Evolutionary conservation across 2,113 vertebrate genomes (phyloP).

Genomic region (Oenanthe oenanthe): DNA sequence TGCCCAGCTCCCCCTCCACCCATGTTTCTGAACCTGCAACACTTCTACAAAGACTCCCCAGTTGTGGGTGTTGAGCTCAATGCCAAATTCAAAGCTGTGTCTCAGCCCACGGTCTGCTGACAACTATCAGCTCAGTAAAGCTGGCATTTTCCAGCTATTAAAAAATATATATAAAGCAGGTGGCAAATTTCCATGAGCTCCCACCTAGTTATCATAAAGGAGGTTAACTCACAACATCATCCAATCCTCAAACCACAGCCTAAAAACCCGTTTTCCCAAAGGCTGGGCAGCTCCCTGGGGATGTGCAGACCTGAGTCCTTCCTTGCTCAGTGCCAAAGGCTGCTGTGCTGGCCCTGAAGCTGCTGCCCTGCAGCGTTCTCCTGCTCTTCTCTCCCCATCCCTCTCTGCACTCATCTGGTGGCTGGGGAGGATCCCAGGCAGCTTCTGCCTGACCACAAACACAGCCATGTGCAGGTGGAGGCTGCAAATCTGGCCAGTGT

Average conservation of each 20-base stretch:
- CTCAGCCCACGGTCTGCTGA: not conserved
- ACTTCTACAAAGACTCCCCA: not conserved
- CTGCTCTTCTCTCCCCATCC: not conserved
- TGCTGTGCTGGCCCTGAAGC: fast-evolving
- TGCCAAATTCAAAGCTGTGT: not conserved
- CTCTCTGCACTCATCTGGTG: fast-evolving
- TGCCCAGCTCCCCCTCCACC: not conserved
- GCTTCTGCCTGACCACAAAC: not conserved
- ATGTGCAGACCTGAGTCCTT: not conserved
- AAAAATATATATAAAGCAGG: not conserved
- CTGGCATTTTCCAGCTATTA: not conserved
- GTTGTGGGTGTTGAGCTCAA: not conserved
- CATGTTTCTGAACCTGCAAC: not conserved
- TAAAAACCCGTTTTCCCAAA: not conserved
- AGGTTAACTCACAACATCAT: not conserved
- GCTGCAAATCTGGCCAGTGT: not conserved
- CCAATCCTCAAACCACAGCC: not conserved
- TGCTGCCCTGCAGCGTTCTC: fast-evolving
- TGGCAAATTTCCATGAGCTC: not conserved
- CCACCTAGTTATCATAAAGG: not conserved
- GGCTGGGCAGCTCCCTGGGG: not conserved
- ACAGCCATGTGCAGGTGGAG: not conserved
- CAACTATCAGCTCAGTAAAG: not conserved
- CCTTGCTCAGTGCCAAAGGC: not conserved
- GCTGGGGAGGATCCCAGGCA: not conserved